Base-by-base conservation (phyloP, 2,797 vertebrate genomes). In the Petrocephalus sullivani region DNA sequence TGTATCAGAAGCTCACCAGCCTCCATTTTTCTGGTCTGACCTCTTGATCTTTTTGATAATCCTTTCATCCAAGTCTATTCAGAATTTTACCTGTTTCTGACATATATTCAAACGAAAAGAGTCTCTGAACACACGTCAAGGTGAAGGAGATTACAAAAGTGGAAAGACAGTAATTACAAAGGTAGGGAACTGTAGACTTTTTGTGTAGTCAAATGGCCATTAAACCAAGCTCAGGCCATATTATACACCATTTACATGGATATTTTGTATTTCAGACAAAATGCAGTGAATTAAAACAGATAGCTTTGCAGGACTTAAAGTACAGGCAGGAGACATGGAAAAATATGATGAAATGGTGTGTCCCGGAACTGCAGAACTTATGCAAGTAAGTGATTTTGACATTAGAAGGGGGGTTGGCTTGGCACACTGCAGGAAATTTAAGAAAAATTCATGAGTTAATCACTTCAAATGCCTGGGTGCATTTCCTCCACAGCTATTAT, bases 41-140 rank as follows among this genome's bases (percentile, higher is more conserved):
- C 53, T 58, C 14, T 37, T 57, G 23, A 86, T 7, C 37, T 57
- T 37, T 86, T 58, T 56, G 16, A 28, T 37, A 57, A 19, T 86
- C 28, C 23, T 57, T 83, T 83, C 49, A 58, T 60, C 53, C 84
- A 86, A 57, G 53, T 60, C 23, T 86, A 58, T 86, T 86, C 84
- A 12, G n/a, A 16, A 37, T 58, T 86, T 86, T 56, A 86, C 28
- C 28, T 58, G 23, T 14, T 58, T 85, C 16, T 58, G 58, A 57
- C 56, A 54, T 58, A 58, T 41, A 60, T 86, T 86, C 56, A 86
- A 57, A 33, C 28, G 14, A 19, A 3, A 60, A 41, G 54, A 86
- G 84, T 58, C 56, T 58, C 84, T 58, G 56, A 86, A 57, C 16
- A 86, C 56, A 6, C 41, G 56, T 86, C 84, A 57, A 5, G 21